Evolutionary conservation across 2,797 vertebrate species (phyloP).

Genomic region (Poeciliopsis gracilis): DNA sequence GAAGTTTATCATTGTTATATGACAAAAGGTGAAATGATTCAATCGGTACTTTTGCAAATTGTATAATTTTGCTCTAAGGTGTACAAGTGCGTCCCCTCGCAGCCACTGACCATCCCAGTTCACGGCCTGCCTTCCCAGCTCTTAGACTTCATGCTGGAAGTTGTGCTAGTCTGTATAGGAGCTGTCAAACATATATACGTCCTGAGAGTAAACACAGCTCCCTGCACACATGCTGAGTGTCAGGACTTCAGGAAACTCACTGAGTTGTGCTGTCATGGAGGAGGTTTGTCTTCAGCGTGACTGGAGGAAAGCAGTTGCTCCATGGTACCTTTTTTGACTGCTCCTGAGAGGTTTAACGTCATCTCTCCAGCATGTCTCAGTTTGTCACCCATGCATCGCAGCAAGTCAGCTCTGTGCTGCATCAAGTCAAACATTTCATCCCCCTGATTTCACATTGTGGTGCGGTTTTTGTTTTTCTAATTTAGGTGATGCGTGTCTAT

Average conservation of each 20-base stretch:
- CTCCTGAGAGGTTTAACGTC: background rate
- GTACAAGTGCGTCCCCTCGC: background rate
- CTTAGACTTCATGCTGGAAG: background rate
- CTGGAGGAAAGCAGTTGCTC: background rate
- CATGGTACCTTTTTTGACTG: background rate
- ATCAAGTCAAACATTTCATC: background rate
- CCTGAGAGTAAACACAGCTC: background rate
- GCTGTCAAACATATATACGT: background rate
- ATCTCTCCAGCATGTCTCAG: background rate
- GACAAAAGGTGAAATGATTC: too few species aligned
- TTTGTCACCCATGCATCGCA: background rate
- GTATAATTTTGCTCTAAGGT: background rate
- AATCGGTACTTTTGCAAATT: background rate
- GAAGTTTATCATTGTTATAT: background rate
- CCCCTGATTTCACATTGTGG: background rate
- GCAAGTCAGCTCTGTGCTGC: background rate
- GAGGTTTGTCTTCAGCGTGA: background rate
- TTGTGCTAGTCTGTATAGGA: background rate
- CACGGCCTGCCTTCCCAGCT: background rate
- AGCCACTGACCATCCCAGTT: background rate
- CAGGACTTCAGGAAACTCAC: background rate
- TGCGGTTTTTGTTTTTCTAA: background rate
- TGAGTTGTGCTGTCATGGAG: background rate
- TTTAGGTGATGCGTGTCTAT: background rate
- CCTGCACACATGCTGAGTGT: background rate